phyloP scores from a whole-genome alignment of 2,113 vertebrate species.

The Camelus dromedarius region DNA sequence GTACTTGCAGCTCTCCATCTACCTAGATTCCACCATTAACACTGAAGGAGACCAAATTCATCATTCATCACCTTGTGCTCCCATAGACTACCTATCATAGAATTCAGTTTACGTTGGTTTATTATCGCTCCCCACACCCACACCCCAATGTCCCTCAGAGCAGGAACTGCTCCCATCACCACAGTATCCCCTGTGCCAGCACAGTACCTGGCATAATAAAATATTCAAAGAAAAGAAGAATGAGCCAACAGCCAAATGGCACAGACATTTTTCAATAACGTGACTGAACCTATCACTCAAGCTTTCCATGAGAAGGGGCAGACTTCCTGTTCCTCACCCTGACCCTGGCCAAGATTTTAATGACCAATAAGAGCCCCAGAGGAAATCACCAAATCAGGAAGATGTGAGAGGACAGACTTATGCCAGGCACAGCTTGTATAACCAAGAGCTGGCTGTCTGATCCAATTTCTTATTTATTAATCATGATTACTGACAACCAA shows the following conservation, averaged over 20 bases:
- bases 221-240: background rate
- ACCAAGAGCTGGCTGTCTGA: background rate
- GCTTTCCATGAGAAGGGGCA: background rate
- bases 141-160: background rate
- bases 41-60: background rate
- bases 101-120: background rate
- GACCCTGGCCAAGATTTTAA: background rate
- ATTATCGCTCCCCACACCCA: too few species aligned
- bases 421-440: background rate
- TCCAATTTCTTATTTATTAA: background rate
- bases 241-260: background rate
- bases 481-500: background rate
- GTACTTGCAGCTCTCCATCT: background rate
- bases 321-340: background rate
- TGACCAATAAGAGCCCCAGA: background rate
- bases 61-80: background rate
- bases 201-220: background rate
- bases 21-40: background rate
- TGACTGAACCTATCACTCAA: background rate
- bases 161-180: background rate
- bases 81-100: background rate
- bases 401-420: background rate
- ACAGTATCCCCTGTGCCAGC: background rate
- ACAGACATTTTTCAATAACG: background rate
- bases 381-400: constrained; percentile 30